Base-by-base conservation (phyloP, 2,797 vertebrate species). In the Phrynocephalus guinanensis region DNA sequence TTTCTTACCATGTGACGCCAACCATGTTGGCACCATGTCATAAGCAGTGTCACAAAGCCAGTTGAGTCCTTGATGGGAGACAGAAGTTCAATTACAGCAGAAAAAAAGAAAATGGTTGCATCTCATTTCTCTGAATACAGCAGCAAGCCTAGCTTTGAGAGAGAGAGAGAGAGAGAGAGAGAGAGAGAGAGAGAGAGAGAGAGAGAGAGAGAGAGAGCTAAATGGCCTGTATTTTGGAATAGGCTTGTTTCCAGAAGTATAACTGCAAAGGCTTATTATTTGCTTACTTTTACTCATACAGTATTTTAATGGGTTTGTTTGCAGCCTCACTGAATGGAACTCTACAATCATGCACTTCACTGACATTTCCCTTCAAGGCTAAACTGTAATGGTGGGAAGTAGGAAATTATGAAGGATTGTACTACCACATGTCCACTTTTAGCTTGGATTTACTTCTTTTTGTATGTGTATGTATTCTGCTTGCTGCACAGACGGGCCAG, bases 241-340 rank as follows among this genome's bases (percentile, higher is more conserved):
- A 26, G 24, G 52, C 79, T 82, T 56, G 72, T 73, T 75, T 82
- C 79, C 60, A 66, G 63, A 70, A 6, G 71, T 48, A 66, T 75
- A 15, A 10, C 79, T 82, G 38, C 22, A 50, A 72, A 80, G 60
- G 38, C 70, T 81, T 76, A 66, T 77, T 85, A 85, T 77, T 84
- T 84, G 33, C 83, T 67, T 75, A 63, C 50, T 60, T 84, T 77
- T 67, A 77, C 26, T 77, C 60, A 30, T 73, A n/a, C 44, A 3
- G 73, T 38, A 77, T 85, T 85, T 85, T 85, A 85, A 85, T 85
- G 38, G 16, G 72, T 50, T 77, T 77, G 18, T 85, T 67, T 77
- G 60, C 73, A 77, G 28, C 4, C 5, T 76, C 9, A 24, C 11
- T 84, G 82, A 60, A 84, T 73, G 82, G 30, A 73, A 73, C 20